Base-by-base conservation (phyloP, 1,140 invertebrate genomes). In the Aphelinus certus region DNA sequence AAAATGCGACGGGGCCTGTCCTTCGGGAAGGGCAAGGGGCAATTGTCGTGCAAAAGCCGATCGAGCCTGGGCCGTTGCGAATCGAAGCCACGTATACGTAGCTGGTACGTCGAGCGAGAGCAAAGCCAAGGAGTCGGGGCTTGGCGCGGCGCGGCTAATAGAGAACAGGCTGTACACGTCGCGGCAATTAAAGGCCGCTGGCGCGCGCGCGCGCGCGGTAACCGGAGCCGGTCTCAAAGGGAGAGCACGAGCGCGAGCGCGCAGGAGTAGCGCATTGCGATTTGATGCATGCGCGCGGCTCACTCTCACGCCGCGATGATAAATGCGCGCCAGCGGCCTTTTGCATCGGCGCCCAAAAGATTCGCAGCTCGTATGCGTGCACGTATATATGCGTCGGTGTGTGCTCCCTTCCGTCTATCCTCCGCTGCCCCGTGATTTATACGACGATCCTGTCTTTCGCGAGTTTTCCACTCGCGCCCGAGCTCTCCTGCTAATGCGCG, bases 171-270 rank as follows among this genome's bases (percentile, higher is more conserved):
- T 26, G 26, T 26, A 26, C 46, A 55, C 68, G 55, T 63, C 76
- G 63, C 69, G 79, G 78, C 79, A 83, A 83, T 84, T 83, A 83
- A 81, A 81, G 67, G 26, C 26, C 26, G 26, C 26, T 26, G 26
- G 26, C 26, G 26, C 26, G 26, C 26, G 26, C 26, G 26, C 26
- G 26, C 78, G 72, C 81, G 80, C n/a, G n/a, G 63, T 67, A 82
- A 84, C 78, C 74, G 62, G 81, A 84, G 81, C 76, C 73, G 74
- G 62, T 73, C 47, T 66, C 63, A 48, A 66, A n/a, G 51, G 51
- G 4, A 53, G 51, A 61, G 47, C 51, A 51, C 2, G 46, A 51
- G 6, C 45, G 49, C 26, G 48, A 45, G 26, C 62, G 58, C 60
- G 72, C 69, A 61, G 75, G 75, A 61, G 68, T 60, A 65, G 72